Base-by-base conservation (phyloP, 92 coral and sea anemone genomes). In the Phenganax stokvisi region DNA sequence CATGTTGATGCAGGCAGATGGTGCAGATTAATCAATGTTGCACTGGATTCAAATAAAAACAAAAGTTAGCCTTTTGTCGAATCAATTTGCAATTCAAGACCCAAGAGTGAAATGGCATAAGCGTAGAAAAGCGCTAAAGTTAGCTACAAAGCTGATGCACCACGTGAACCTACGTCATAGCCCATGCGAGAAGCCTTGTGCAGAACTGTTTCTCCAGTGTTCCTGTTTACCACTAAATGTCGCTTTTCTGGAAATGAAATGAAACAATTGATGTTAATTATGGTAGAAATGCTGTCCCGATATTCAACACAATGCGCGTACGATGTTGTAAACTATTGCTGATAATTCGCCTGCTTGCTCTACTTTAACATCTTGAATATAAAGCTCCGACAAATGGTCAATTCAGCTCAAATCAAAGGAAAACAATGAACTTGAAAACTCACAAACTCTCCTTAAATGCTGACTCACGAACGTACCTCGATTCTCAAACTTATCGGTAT, bases 121-220 rank as follows among this genome's bases (percentile, higher is more conserved):
- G 47, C 47, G 47, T 37, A 37, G 47, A 37, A 37, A 2, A 37
- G 47, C 47, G 47, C 5, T 5, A 5, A 37, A 37, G 47, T 37
- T 1, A 37, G 5, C 25, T 20, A 20, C 25, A 37, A 37, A 37
- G 3, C 5, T 37, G 47, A 29, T 69, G 52, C 11, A 2, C 3
- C 3, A 17, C 10, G 4, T 6, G 31, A 55, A 89, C 99, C 87
- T 77, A 96, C 99, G 65, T 96, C 91, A 62, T 96, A 96, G 28
- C 99, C 99, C 51, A 96, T 90, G 62, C 99, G 77, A 13, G 99
- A 94, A 15, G 99, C 99, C 75, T 96, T 96, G 77, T 96, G 99
- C 12, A 96, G 79, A 57, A 96, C 91, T 37, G 99, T 96, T 81
- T 96, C 99, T 16, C 99, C 99, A 9, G 99, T 96, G 75, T 88